A percentile compares a stretch with the other conserved stretches of the same genome.
Evolutionary conservation across 2,797 vertebrate species (phyloP).

Genomic region (Apodemus agrarius): DNA sequence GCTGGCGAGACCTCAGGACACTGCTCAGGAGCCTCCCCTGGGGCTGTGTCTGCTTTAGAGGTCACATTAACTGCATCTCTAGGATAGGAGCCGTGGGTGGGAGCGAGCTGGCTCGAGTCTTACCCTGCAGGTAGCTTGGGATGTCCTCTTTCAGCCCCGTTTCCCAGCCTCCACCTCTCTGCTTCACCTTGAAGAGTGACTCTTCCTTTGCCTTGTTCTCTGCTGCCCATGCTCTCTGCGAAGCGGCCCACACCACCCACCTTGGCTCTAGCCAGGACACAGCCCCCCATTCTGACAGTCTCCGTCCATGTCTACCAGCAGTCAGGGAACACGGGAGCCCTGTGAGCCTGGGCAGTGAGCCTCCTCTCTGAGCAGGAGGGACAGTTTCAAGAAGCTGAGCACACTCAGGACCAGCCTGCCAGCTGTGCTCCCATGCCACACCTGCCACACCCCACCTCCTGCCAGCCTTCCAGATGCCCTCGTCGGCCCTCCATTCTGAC

Average conservation of each 20-base stretch:
- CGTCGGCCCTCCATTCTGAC: neutral
- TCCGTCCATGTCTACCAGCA: neutral
- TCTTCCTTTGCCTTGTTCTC: neutral
- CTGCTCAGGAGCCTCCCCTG: neutral
- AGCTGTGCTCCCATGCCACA: accelerated
- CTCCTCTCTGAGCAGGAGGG: neutral
- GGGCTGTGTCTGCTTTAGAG: neutral
- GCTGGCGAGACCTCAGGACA: neutral
- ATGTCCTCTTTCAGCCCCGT: neutral
- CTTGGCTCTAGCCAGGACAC: neutral
- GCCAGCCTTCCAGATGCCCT: neutral
- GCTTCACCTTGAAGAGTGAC: neutral
- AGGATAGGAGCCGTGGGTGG: neutral
- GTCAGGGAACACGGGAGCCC: neutral
- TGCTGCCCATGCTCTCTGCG: neutral
- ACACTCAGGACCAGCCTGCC: accelerated
- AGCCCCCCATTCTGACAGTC: accelerated
- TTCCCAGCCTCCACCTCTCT: neutral
- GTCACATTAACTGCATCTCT: neutral
- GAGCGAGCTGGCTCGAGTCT: too few species aligned
- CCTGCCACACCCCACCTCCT: accelerated
- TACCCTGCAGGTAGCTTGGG: too few species aligned
- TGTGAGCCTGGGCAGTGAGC: neutral
- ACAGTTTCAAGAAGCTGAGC: accelerated
- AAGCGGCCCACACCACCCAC: neutral